phyloP scores from a whole-genome alignment of 2,888 invertebrate genomes.

The Lithophane semibrunnea region DNA sequence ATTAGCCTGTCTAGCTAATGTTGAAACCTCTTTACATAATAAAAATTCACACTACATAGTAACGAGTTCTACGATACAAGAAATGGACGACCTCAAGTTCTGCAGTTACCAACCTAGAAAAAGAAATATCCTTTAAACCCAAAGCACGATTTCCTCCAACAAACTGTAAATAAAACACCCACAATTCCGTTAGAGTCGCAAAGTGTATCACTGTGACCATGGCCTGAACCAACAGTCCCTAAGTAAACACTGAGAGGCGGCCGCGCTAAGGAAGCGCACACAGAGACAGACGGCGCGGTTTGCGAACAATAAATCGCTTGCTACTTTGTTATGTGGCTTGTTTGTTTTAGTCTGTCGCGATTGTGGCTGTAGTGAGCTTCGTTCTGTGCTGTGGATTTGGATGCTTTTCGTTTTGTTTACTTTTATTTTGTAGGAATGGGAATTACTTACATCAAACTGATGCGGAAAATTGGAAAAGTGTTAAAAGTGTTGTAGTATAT shows the following conservation, averaged over 20 bases:
- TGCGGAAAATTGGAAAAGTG: too few species aligned
- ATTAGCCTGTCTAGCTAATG: neutral
- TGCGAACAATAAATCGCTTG: constrained; percentile 41
- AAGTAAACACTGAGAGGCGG: constrained; percentile 36
- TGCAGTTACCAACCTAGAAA: neutral
- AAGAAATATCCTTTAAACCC: neutral
- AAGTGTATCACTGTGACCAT: constrained; percentile 43
- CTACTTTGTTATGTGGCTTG: constrained; percentile 34
- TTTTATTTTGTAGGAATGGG: neutral
- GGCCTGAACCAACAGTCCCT: constrained; percentile 51
- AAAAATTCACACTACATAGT: neutral
- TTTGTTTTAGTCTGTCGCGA: constrained; percentile 24
- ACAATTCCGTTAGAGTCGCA: constrained; percentile 5
- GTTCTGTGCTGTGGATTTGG: neutral
- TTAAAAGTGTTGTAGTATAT: neutral
- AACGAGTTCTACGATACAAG: neutral
- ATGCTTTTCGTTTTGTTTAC: neutral
- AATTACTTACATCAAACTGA: neutral
- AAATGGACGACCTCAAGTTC: neutral
- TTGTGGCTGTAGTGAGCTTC: neutral
- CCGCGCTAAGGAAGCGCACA: constrained; percentile 34
- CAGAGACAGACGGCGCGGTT: constrained; percentile 26
- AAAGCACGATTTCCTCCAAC: neutral
- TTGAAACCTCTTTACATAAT: neutral
- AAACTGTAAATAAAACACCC: constrained; percentile 16